Evolutionary conservation across 1,140 invertebrate species (phyloP).

Genomic region (Anoplolepis gracilipes): DNA sequence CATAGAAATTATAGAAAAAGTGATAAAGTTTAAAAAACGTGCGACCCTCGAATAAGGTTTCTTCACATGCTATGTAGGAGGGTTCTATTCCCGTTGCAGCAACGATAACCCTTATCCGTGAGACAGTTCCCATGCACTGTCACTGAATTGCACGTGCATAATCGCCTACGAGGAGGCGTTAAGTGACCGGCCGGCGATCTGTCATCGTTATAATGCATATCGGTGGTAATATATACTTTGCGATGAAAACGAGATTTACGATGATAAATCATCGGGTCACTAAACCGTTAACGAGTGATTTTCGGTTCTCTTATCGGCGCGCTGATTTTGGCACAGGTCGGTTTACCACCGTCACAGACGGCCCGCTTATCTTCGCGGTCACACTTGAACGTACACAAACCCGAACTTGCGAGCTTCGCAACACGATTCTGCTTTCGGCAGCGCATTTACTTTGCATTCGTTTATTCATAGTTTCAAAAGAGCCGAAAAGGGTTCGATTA

Average conservation of each 20-base stretch:
- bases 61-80: slow-evolving; percentile 19
- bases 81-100: background rate
- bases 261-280: slow-evolving; percentile 20
- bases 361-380: slow-evolving; percentile 51
- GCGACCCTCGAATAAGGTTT: background rate
- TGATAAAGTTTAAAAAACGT: background rate
- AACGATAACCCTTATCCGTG: slow-evolving; percentile 58
- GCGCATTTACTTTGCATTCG: background rate
- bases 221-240: slow-evolving; percentile 27
- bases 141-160: slow-evolving; percentile 36
- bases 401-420: background rate
- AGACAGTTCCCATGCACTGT: slow-evolving; percentile 31
- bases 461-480: slow-evolving; percentile 21
- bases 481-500: slow-evolving; percentile 15
- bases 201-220: slow-evolving; percentile 28
- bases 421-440: slow-evolving; percentile 51
- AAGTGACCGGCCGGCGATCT: background rate
- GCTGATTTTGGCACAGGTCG: slow-evolving; percentile 62
- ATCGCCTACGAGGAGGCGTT: slow-evolving; percentile 26
- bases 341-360: slow-evolving; percentile 20
- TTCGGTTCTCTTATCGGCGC: slow-evolving; percentile 50
- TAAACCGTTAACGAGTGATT: slow-evolving; percentile 42
- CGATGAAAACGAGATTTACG: slow-evolving; percentile 28
- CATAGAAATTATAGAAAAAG: background rate
- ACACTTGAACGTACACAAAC: slow-evolving; percentile 55